phyloP scores from a whole-genome alignment of 2,797 vertebrate species.

The Malacoctenus gilli region DNA sequence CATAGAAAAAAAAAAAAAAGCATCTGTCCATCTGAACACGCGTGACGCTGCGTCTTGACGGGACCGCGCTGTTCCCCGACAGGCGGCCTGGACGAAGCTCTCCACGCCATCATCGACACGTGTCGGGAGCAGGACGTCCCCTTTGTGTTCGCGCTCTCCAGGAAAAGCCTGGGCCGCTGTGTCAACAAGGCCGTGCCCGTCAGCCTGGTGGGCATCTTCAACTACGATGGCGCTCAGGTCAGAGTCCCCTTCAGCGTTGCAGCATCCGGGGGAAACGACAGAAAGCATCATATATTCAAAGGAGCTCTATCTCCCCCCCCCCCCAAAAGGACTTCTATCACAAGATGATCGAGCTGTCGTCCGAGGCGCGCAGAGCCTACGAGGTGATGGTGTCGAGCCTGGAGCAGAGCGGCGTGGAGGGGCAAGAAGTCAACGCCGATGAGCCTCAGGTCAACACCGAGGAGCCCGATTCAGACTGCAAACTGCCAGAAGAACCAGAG shows the following conservation, averaged over 20 bases:
- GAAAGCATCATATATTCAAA: too few species aligned
- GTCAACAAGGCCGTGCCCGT: constrained; percentile 96
- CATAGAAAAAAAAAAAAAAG: too few species aligned
- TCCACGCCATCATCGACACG: constrained; percentile 91
- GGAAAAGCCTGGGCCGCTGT: constrained; percentile 92
- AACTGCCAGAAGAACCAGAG: constrained; percentile 81
- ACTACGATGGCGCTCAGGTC: constrained; percentile 98
- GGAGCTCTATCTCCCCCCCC: too few species aligned
- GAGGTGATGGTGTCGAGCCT: constrained; percentile 86
- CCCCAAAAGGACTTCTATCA: constrained; percentile 98
- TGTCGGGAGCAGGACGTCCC: constrained; percentile 93
- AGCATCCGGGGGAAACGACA: too few species aligned
- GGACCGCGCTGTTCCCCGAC: constrained; percentile 5
- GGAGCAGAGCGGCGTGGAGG: constrained; percentile 54
- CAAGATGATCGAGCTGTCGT: constrained; percentile 93
- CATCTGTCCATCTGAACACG: too few species aligned
- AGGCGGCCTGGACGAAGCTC: constrained; percentile 96
- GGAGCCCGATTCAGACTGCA: constrained; percentile 44
- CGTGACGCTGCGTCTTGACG: too few species aligned
- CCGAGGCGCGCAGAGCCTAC: constrained; percentile 90
- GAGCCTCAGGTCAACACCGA: constrained; percentile 42
- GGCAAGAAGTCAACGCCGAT: constrained; percentile 27
- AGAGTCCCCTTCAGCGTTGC: too few species aligned
- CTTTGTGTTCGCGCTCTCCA: constrained; percentile 94
- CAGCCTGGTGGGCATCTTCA: constrained; percentile 97